Base-by-base conservation (phyloP, 2,113 vertebrate genomes). In the Rhadina sibilatrix region DNA sequence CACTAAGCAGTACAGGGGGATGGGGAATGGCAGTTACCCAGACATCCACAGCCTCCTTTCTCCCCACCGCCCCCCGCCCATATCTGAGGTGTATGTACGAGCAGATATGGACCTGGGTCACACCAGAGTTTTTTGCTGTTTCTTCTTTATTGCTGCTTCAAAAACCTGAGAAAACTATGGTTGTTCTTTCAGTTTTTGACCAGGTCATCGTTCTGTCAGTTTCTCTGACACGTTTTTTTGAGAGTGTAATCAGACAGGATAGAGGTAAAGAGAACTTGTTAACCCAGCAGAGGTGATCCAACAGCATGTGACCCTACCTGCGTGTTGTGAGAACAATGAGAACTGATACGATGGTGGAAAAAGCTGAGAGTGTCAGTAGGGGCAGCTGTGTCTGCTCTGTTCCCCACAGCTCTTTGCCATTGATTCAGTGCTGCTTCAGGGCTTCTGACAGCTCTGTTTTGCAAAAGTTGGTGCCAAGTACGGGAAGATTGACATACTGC, bases 251-350 rank as follows among this genome's bases (percentile, higher is more conserved):
- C 11, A 65, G n/a, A 64, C 12, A 71, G 33, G 24, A 84, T 28
- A 63, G 56, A 75, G 64, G 38, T 25, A 61, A 76, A 69, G 49
- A 60, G 79, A 72, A 28, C 75, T 80, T 65, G n/a, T 90, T 95
- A 92, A 94, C 63, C 49, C 66, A 64, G 44, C 30, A 56, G 79
- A 92, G 53, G 49, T 72, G 90, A 75, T 53, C 83, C 83, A 88
- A 33, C 38, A 75, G 56, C 38, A 25, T 47, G 49, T 84, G 74
- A 87, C 61, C 40, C 57, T 71, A 37, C 6, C 7, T 60, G 40
- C 57, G 20, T 13, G 31, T 38, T 85, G 50, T 69, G 74, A 94
- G 53, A 53, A 60, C 10, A 7, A 60, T 31, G 40, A 85, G 78
- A 91, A 78, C 17, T 44, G 84, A 87, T 91, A 79, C 30, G 53